These are phyloP conservation scores for Luperina testacea DNA, from an alignment of 2,888 invertebrate genomes.

Conservation along the genomic window DNA sequence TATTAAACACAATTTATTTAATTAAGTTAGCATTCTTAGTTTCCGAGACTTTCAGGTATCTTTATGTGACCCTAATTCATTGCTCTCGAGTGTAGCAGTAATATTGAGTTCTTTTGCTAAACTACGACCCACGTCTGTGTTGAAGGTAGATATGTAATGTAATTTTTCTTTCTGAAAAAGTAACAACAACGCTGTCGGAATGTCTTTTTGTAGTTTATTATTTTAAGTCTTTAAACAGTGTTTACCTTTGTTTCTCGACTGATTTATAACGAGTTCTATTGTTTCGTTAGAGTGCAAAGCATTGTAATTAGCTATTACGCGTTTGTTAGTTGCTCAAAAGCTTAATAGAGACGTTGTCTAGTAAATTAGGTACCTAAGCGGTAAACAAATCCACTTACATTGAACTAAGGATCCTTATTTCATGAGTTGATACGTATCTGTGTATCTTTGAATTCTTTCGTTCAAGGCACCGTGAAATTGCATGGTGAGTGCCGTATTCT, in stretches of 20 bases:
- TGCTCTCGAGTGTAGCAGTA: conserved; percentile 25
- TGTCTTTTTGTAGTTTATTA: conserved; percentile 31
- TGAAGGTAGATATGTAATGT: conserved; percentile 43
- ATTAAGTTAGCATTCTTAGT: too few relatives aligned
- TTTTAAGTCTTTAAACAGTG: conserved; percentile 25
- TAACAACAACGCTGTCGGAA: conserved; percentile 38
- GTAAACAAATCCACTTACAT: conserved; percentile 44
- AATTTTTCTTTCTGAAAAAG: conserved; percentile 56
- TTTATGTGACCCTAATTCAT: too few relatives aligned
- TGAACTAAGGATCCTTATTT: conserved; percentile 59
- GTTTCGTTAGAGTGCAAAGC: background rate
- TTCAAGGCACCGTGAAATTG: conserved; percentile 75
- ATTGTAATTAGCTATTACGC: background rate
- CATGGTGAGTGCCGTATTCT: conserved; percentile 67
- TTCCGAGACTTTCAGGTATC: too few relatives aligned
- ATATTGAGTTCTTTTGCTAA: conserved; percentile 58
- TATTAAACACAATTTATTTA: too few relatives aligned
- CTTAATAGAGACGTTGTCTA: conserved; percentile 4
- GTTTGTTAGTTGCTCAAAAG: conserved; percentile 4
- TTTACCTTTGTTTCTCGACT: conserved; percentile 29
- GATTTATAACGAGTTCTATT: conserved; percentile 9
- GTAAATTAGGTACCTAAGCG: conserved; percentile 19
- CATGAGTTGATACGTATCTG: conserved; percentile 64
- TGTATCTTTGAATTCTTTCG: conserved; percentile 68
- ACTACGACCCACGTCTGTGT: conserved; percentile 62